phyloP scores from a whole-genome alignment of 2,797 vertebrate genomes.

The Prionace glauca region DNA sequence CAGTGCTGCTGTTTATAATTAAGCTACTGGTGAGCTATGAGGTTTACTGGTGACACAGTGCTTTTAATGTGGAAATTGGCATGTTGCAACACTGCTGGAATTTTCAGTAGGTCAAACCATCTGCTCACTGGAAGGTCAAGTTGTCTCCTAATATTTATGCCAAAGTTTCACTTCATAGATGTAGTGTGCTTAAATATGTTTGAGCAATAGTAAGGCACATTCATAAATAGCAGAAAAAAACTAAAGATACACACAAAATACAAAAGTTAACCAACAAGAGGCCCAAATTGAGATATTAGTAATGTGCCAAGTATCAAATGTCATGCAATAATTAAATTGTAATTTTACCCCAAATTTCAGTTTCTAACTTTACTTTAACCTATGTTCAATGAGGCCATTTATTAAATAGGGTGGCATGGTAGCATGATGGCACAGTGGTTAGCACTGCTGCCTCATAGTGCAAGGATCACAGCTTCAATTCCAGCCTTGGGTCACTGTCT shows the following conservation, averaged over 20 bases:
- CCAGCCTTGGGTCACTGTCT: too few species aligned
- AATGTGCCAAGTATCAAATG: background rate
- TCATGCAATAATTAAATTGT: background rate
- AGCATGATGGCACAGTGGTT: too few species aligned
- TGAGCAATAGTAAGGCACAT: background rate
- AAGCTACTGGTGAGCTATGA: conserved; percentile 19
- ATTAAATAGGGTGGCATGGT: too few species aligned
- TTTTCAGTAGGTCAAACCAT: conserved; percentile 12
- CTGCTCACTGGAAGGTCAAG: conserved; percentile 24
- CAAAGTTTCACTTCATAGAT: background rate
- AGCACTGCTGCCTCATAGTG: too few species aligned
- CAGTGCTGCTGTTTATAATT: conserved; percentile 11
- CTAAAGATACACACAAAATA: background rate
- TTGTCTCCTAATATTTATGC: conserved; percentile 17
- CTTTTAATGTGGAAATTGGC: background rate
- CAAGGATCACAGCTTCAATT: too few species aligned
- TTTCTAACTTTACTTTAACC: background rate
- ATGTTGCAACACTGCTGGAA: conserved; percentile 15
- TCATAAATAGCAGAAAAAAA: background rate
- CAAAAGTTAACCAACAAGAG: background rate
- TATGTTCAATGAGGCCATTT: background rate
- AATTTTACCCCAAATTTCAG: background rate
- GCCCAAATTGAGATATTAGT: background rate
- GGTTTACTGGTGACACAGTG: background rate
- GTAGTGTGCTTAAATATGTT: background rate